These are phyloP conservation scores for Smutsia temminckii DNA, from an alignment of 2,797 vertebrate genomes.

Conservation along the genomic window DNA sequence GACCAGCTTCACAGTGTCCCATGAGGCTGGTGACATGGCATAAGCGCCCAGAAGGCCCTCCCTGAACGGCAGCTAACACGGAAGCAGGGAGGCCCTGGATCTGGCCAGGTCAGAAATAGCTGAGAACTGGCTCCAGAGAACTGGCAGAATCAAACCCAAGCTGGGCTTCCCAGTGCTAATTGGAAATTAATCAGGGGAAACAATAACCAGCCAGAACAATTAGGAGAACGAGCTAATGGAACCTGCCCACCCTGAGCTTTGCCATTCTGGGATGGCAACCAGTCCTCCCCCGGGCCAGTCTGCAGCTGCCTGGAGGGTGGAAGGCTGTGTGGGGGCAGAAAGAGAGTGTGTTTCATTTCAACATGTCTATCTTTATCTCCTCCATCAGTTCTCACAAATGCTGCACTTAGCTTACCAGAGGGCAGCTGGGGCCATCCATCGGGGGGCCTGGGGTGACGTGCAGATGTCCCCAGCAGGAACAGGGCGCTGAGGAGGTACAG, in stretches of 20 bases:
- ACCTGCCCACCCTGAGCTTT: background rate
- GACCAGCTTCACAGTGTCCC: background rate
- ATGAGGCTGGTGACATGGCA: accelerated
- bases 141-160: constrained; percentile 35
- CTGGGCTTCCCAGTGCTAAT: constrained; percentile 10
- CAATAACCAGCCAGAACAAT: constrained; percentile 5
- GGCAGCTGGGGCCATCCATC: background rate
- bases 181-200: constrained; percentile 54
- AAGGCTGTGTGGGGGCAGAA: background rate
- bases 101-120: constrained; percentile 18
- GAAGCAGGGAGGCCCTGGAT: background rate
- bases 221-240: constrained; percentile 10
- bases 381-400: background rate
- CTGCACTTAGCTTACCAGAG: background rate
- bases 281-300: background rate
- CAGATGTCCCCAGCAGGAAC: background rate
- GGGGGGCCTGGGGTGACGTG: background rate
- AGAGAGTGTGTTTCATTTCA: background rate
- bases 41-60: background rate
- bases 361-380: background rate
- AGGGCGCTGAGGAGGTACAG: background rate
- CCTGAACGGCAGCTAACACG: background rate
- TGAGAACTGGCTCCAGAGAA: background rate
- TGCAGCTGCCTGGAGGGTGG: background rate
- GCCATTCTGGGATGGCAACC: background rate